Evolutionary conservation across 2,888 invertebrate genomes (phyloP).

Genomic region (Drosophila testacea): DNA sequence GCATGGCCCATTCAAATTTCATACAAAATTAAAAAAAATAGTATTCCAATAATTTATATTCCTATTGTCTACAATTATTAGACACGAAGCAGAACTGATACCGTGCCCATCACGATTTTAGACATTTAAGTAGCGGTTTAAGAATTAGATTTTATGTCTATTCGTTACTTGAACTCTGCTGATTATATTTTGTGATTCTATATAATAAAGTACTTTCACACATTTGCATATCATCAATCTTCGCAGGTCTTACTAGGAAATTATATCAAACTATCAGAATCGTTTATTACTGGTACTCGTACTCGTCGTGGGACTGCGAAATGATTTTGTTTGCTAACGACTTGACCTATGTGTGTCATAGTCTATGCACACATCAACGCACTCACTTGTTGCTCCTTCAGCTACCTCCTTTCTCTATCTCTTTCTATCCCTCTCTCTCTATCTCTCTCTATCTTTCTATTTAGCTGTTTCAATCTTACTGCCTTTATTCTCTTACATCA

Average conservation of each 20-base stretch:
- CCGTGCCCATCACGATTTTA: too few species aligned
- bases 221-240: neutral
- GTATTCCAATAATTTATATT: too few species aligned
- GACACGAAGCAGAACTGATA: too few species aligned
- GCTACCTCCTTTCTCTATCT: neutral
- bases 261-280: neutral
- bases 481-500: neutral
- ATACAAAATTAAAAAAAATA: too few species aligned
- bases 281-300: neutral
- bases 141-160: neutral
- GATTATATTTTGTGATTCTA: too few species aligned
- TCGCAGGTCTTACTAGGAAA: neutral
- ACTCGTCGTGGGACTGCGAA: conserved; percentile 11
- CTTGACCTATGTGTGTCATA: conserved; percentile 35
- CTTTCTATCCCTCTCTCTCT: neutral
- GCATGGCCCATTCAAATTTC: too few species aligned
- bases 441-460: neutral
- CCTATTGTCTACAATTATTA: too few species aligned
- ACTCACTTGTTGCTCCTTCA: conserved; percentile 47
- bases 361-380: conserved; percentile 24
- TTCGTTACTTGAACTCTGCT: too few species aligned
- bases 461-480: neutral
- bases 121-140: neutral
- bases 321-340: conserved; percentile 15
- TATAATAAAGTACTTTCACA: neutral